phyloP scores from a whole-genome alignment of 2,797 vertebrate species.

The Bufotes viridis region DNA sequence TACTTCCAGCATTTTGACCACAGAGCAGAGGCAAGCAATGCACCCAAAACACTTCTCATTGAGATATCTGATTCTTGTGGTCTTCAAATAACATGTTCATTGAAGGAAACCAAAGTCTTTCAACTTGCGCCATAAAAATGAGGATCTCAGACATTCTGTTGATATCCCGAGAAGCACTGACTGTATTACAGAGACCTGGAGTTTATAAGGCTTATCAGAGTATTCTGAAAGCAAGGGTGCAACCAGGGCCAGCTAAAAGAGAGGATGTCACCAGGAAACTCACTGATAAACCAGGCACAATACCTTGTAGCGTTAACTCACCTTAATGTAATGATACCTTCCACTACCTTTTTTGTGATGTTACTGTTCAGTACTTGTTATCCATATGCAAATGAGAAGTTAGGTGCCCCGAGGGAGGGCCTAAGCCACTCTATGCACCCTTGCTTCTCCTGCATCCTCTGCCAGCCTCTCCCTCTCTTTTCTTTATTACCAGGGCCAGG shows the following conservation, averaged over 20 bases:
- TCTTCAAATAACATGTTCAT: conserved; percentile 67
- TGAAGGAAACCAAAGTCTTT: conserved; percentile 65
- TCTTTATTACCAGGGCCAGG: no score
- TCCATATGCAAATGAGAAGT: no score
- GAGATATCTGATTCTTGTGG: conserved; percentile 64
- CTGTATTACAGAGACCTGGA: conserved; percentile 68
- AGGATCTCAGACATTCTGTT: conserved; percentile 45
- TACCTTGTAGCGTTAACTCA: no score
- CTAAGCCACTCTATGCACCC: no score
- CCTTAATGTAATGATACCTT: no score
- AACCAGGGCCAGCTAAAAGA: not conserved
- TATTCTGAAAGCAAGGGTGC: not conserved
- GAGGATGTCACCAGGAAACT: no score
- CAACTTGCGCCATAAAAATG: conserved; percentile 67
- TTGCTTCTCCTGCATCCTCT: no score
- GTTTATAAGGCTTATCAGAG: conserved; percentile 56
- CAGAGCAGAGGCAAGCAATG: conserved; percentile 61
- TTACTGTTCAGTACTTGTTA: no score
- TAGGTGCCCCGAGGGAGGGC: no score
- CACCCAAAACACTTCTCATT: conserved; percentile 63
- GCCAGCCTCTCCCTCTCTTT: no score
- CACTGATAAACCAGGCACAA: no score
- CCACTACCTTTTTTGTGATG: no score
- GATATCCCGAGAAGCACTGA: conserved; percentile 74
- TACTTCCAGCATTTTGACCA: conserved; percentile 54